phyloP scores from a whole-genome alignment of 2,113 vertebrate genomes.

The Carassius gibelio region DNA sequence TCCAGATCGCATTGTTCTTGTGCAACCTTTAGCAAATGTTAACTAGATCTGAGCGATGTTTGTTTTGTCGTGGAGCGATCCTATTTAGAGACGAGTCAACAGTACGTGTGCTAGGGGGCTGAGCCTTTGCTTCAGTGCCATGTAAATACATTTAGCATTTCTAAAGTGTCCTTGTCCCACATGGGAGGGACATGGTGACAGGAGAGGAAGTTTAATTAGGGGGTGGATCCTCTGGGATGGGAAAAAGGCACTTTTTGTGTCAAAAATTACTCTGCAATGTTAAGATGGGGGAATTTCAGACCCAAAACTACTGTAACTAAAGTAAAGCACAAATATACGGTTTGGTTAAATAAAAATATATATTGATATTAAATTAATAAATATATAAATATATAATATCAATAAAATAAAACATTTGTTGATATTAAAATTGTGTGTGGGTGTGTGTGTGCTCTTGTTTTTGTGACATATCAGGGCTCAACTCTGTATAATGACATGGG shows the following conservation, averaged over 20 bases:
- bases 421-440: no score
- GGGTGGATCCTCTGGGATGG: not conserved
- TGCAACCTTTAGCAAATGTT: constrained; percentile 54
- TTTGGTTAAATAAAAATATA: not conserved
- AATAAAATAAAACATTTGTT: no score
- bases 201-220: constrained; percentile 19
- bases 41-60: constrained; percentile 37
- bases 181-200: not conserved
- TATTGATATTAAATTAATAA: no score
- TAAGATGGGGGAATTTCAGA: not conserved
- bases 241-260: constrained; percentile 7
- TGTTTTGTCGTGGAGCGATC: constrained; percentile 34
- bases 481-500: no score
- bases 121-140: not conserved
- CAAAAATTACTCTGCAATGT: not conserved
- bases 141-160: constrained; percentile 37
- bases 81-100: constrained; percentile 42
- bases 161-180: constrained; percentile 28
- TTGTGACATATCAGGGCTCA: no score
- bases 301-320: not conserved
- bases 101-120: not conserved
- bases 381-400: no score
- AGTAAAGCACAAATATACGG: not conserved
- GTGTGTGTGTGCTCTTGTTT: no score
- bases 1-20: constrained; percentile 20